Conservation (phyloP, 2,113 vertebrate genomes). For the Menura novaehollandiae region DNA sequence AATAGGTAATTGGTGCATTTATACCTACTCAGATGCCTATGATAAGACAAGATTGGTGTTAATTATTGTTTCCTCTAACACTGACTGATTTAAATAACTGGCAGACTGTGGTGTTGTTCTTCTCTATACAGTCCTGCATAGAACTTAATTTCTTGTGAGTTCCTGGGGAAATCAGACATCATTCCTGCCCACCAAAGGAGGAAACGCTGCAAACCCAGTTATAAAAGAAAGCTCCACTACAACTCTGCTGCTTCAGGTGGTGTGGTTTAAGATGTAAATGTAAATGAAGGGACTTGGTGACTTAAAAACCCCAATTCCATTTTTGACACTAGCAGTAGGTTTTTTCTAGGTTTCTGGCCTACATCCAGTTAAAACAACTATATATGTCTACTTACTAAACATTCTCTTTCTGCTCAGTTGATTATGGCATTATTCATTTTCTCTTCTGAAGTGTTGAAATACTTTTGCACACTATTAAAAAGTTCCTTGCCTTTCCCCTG, state of each 20-base stretch:
- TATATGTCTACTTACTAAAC: neutral
- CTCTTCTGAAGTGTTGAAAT: neutral
- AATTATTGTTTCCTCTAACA: neutral
- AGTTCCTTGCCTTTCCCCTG: neutral
- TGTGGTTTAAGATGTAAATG: neutral
- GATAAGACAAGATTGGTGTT: neutral
- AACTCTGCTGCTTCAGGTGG: neutral
- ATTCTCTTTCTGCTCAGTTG: constrained; percentile 26
- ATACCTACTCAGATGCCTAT: neutral
- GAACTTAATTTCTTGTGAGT: neutral
- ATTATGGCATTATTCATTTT: constrained; percentile 27
- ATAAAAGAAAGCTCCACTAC: neutral
- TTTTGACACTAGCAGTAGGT: neutral
- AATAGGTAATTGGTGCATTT: neutral
- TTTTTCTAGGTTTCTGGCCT: neutral
- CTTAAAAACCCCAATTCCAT: neutral
- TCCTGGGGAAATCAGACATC: neutral
- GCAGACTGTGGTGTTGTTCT: neutral
- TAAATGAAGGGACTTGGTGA: neutral
- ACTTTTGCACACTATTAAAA: neutral
- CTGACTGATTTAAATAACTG: neutral
- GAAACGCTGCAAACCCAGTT: neutral
- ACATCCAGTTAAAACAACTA: neutral
- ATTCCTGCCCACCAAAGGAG: neutral
- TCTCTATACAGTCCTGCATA: neutral